phyloP scores from a whole-genome alignment of 2,797 vertebrate species.

The Cyprinodon diabolis region DNA sequence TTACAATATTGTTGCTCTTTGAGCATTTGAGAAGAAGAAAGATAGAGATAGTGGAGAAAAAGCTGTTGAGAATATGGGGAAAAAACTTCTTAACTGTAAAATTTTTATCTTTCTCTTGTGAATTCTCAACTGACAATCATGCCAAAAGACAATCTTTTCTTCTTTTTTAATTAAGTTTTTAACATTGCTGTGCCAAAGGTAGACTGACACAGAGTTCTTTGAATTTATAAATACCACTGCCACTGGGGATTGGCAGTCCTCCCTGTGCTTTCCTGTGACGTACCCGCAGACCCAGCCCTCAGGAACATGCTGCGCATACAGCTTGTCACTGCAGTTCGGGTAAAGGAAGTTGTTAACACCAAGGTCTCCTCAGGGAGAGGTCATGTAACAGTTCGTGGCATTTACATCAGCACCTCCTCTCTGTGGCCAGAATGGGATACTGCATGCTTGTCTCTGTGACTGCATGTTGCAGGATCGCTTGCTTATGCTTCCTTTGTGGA shows the following conservation, averaged over 20 bases:
- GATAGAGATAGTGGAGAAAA: conserved; percentile 1
- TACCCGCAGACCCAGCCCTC: conserved; percentile 53
- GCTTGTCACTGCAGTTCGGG: conserved; percentile 44
- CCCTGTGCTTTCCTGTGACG: conserved; percentile 30
- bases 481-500: conserved; percentile 45
- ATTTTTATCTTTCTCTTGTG: conserved; percentile 30
- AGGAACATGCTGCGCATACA: conserved; percentile 40
- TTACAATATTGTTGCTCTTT: conserved; percentile 30
- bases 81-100: conserved; percentile 36
- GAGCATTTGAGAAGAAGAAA: conserved; percentile 28
- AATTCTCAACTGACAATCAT: conserved; percentile 68
- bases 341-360: conserved; percentile 47
- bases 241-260: conserved; percentile 5
- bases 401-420: conserved; percentile 49
- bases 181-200: conserved; percentile 31
- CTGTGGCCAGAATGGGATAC: conserved; percentile 49
- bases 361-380: conserved; percentile 30
- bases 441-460: conserved; percentile 41
- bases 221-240: conserved; percentile 24
- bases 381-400: conserved; percentile 10
- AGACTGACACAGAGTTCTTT: conserved; percentile 26
- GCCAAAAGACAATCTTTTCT: conserved; percentile 67
- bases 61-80: conserved; percentile 40
- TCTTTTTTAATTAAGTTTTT: conserved; percentile 13
- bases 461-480: conserved; percentile 44